Evolutionary conservation across 2,113 vertebrate species (phyloP).

Genomic region (Platichthys stellatus): DNA sequence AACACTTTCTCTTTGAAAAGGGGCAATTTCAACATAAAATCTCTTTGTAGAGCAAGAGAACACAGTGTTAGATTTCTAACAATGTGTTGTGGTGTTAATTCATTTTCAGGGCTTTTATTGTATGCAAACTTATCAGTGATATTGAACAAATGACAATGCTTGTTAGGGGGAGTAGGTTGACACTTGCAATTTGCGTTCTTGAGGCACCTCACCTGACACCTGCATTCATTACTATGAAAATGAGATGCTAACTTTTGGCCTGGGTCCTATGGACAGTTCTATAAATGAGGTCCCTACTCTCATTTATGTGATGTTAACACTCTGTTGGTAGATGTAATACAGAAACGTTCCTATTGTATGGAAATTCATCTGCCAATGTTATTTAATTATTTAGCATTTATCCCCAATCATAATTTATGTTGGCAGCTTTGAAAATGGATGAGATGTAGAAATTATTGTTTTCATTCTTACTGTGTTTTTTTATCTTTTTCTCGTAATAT

Average conservation of each 20-base stretch:
- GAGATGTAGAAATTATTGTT: not conserved
- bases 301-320: not conserved
- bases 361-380: not conserved
- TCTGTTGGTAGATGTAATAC: not conserved
- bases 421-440: not conserved
- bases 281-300: not conserved
- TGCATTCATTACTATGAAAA: not conserved
- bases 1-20: too few species aligned
- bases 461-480: not conserved
- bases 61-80: too few species aligned
- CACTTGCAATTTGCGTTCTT: not conserved
- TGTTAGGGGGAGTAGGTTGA: not conserved
- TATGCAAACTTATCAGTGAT: too few species aligned
- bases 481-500: not conserved
- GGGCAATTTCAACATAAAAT: too few species aligned
- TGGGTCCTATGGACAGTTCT: not conserved
- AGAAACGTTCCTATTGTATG: not conserved
- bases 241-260: too few species aligned
- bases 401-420: not conserved
- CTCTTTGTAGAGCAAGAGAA: too few species aligned
- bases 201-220: not conserved
- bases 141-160: not conserved
- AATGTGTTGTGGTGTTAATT: not conserved
- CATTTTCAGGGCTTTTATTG: too few species aligned
- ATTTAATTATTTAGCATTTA: not conserved